A percentile compares a stretch with the other conserved stretches of the same genome.
Conservation (phyloP, 2,113 vertebrate genomes). For the Prietella phreatophila region DNA sequence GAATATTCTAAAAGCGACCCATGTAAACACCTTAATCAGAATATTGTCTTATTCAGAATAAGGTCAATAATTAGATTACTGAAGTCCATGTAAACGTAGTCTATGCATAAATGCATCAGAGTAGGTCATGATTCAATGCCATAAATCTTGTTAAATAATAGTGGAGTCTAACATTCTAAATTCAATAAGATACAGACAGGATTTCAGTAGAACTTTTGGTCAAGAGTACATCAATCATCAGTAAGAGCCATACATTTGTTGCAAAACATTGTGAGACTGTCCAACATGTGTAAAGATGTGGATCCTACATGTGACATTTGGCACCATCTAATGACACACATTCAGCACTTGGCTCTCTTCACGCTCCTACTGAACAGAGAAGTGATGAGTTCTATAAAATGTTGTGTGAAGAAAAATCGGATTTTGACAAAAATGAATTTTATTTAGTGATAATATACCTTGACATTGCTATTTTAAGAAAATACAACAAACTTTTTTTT, state of each 20-base stretch:
- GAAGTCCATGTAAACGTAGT: too few species aligned
- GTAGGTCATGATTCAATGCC: neutral
- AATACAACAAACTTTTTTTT: too few species aligned
- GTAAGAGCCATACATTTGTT: neutral
- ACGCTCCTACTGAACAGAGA: neutral
- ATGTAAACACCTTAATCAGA: too few species aligned
- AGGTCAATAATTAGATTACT: too few species aligned
- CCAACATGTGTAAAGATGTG: constrained; percentile 12
- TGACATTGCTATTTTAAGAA: neutral
- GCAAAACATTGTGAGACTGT: neutral
- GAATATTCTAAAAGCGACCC: too few species aligned
- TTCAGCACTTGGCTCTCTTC: neutral
- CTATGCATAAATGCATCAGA: too few species aligned
- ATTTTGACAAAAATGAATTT: neutral
- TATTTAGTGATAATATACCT: neutral
- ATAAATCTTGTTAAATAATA: neutral
- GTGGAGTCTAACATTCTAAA: neutral
- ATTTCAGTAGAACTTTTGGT: neutral
- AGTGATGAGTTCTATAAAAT: neutral
- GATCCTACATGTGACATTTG: constrained; percentile 19
- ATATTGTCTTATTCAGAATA: too few species aligned
- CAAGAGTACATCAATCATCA: neutral
- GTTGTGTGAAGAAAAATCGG: neutral
- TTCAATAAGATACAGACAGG: neutral
- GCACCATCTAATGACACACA: neutral